Base-by-base conservation (phyloP, 2,888 invertebrate genomes). In the Hoplodrina blanda region DNA sequence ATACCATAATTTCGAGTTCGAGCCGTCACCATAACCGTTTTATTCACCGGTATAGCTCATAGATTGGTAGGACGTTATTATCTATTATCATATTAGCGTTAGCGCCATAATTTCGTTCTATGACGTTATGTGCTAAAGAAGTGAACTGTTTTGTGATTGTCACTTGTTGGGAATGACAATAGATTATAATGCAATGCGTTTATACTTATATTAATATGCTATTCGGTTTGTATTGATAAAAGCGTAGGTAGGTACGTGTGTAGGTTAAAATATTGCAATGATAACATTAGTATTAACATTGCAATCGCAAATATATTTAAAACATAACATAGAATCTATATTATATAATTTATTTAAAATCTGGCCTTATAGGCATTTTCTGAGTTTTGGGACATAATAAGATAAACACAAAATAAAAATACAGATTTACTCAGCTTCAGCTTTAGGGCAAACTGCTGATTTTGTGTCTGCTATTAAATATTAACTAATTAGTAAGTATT, bases 161-260 rank as follows among this genome's bases (percentile, higher is more conserved):
- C 67, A 69, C 66, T 76, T 62, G 37, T 76, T 62, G 53, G 69
- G 75, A 71, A 72, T 66, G 56, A 59, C 69, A 76, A 76, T 77
- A 64, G 62, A 75, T 60, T 76, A 70, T n/a, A 59, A 74, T 68
- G 30, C 50, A 53, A 62, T 56, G 25, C 25, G 25, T 25, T 25
- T 25, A 25, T n/a, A n/a, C n/a, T n/a, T n/a, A 25, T 62, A 49
- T 49, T 49, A 37, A 25, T 19, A 37, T 15, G 25, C 19, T 46
- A 49, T 71, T 62, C 55, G 30, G 10, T 69, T 65, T 66, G 50
- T 20, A 61, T 49, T 57, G 52, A 49, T 30, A 56, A 33, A 46
- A 20, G 17, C 11, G 52, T 53, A n/a, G n/a, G n/a, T n/a, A n/a
- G n/a, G n/a, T n/a, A 50, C 37, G 25, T 59, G 49, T 53, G 57